These are phyloP conservation scores for Cephus runcator DNA, from an alignment of 2,888 invertebrate genomes.

Conservation along the genomic window DNA sequence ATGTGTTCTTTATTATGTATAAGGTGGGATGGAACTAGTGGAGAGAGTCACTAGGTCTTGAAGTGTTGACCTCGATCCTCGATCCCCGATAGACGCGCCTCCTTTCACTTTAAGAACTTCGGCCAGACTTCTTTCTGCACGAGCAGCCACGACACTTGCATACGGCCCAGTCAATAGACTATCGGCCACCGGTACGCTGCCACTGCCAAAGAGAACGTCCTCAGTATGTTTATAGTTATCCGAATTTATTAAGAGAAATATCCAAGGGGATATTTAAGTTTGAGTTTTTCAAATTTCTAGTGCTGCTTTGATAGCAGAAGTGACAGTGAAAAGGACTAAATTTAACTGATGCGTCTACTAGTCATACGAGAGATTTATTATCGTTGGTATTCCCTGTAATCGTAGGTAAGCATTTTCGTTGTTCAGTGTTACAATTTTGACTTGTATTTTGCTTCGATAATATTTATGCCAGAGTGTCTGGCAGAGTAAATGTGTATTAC, in stretches of 20 bases:
- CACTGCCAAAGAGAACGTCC: neutral
- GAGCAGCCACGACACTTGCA: constrained; percentile 26
- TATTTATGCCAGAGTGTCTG: too few relatives aligned
- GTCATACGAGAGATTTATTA: neutral
- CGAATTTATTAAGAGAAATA: neutral
- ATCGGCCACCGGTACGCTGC: neutral
- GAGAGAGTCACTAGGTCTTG: constrained; percentile 33
- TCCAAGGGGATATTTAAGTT: neutral
- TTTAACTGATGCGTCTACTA: neutral
- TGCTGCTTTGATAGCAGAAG: neutral
- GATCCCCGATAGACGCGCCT: constrained; percentile 39
- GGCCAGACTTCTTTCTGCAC: constrained; percentile 50
- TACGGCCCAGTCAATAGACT: neutral
- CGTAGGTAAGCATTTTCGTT: neutral
- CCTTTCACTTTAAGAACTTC: constrained; percentile 63
- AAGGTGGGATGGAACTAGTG: constrained; percentile 6
- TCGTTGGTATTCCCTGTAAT: neutral
- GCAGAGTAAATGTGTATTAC: too few relatives aligned
- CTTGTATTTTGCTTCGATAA: neutral
- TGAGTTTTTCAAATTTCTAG: neutral
- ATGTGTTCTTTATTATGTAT: constrained; percentile 5
- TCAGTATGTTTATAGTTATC: neutral
- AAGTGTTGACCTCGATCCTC: constrained; percentile 57
- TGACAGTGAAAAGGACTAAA: neutral
- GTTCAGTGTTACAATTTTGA: neutral